These are phyloP conservation scores for Orestias chungarensis DNA, from an alignment of 2,797 vertebrate genomes.

Conservation along the genomic window DNA sequence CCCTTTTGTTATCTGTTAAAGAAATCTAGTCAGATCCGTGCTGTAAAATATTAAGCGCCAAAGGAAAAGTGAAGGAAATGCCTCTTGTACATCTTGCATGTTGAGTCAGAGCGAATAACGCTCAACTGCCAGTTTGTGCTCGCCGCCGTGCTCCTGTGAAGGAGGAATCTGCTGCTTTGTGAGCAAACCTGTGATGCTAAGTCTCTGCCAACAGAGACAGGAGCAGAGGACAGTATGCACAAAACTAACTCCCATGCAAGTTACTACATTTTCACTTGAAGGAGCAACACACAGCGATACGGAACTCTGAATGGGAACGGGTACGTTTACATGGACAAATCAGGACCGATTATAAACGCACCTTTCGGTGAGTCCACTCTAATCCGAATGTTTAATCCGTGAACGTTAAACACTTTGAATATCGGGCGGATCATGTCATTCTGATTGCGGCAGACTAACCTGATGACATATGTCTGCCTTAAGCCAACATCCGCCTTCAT, in stretches of 20 bases:
- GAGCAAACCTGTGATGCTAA: slow-evolving; percentile 32
- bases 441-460: too few relatives aligned
- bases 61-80: slow-evolving; percentile 15
- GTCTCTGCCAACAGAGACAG: slow-evolving; percentile 37
- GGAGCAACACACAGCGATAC: neutral
- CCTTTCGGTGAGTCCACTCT: too few relatives aligned
- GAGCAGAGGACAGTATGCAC: slow-evolving; percentile 38
- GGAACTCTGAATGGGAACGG: neutral
- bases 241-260: neutral
- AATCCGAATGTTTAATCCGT: too few relatives aligned
- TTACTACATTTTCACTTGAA: neutral
- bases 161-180: slow-evolving; percentile 29
- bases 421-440: too few relatives aligned
- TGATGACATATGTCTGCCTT: too few relatives aligned
- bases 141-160: slow-evolving; percentile 22
- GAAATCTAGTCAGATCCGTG: slow-evolving; percentile 5
- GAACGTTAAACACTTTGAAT: too few relatives aligned
- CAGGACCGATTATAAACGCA: too few relatives aligned
- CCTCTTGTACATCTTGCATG: slow-evolving; percentile 19
- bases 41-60: slow-evolving; percentile 20
- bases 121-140: slow-evolving; percentile 13
- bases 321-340: too few relatives aligned
- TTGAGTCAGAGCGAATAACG: slow-evolving; percentile 39
- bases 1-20: slow-evolving; percentile 19
- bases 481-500: too few relatives aligned